phyloP scores from a whole-genome alignment of 2,113 vertebrate species.

The Sinosuthora webbiana region DNA sequence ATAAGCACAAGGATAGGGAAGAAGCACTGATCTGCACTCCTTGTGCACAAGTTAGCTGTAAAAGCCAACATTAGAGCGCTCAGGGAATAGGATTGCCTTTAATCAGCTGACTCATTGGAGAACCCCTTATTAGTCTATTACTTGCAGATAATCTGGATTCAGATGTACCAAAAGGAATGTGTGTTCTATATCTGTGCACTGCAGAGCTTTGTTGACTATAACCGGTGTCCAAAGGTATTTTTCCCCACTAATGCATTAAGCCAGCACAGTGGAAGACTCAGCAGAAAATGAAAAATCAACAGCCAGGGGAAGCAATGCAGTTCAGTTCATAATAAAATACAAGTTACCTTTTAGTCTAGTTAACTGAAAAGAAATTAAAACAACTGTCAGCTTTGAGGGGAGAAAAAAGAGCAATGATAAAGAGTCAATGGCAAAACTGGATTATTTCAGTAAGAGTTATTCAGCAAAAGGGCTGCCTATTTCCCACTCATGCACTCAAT shows the following conservation, averaged over 20 bases:
- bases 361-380: not conserved
- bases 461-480: not conserved
- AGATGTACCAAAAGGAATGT: not conserved
- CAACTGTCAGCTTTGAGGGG: not conserved
- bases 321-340: not conserved
- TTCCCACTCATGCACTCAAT: not conserved
- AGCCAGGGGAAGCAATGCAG: not conserved
- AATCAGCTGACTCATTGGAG: not conserved
- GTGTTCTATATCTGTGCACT: not conserved
- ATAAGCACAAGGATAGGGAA: not conserved
- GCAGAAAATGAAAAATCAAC: not conserved
- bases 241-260: not conserved
- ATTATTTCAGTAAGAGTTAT: not conserved
- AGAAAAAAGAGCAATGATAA: not conserved
- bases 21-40: not conserved
- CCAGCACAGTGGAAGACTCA: not conserved
- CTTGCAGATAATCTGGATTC: conserved; percentile 13
- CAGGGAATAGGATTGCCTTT: not conserved
- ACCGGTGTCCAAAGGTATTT: not conserved
- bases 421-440: not conserved
- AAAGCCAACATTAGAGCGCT: not conserved
- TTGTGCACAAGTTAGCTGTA: not conserved
- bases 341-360: not conserved
- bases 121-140: not conserved
- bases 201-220: not conserved